Evolutionary conservation across 2,888 invertebrate genomes (phyloP).

Genomic region (Argyresthia goedartella): DNA sequence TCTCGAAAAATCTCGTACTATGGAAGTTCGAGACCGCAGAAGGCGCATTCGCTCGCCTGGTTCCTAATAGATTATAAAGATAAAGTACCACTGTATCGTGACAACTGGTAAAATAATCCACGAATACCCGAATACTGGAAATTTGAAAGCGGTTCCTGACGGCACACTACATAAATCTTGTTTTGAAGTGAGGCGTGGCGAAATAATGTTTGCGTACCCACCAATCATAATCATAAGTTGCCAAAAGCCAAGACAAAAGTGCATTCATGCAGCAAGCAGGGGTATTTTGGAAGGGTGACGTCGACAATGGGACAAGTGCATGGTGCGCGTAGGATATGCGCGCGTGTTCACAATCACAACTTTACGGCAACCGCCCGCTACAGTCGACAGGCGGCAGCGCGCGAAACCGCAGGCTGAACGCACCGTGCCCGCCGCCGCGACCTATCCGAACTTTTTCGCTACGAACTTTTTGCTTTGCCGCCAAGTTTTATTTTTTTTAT

Average conservation of each 20-base stretch:
- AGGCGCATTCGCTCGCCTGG: too few species aligned
- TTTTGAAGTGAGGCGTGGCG: too few species aligned
- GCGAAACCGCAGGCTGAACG: slow-evolving; percentile 34
- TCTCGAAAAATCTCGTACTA: too few species aligned
- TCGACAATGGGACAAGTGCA: slow-evolving; percentile 21
- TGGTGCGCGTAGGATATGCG: slow-evolving; percentile 55
- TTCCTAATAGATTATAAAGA: too few species aligned
- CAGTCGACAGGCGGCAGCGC: slow-evolving; percentile 33
- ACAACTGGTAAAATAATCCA: too few species aligned
- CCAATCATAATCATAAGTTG: too few species aligned
- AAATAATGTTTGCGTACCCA: too few species aligned
- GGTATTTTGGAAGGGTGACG: background rate
- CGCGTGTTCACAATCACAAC: slow-evolving; percentile 21
- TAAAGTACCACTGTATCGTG: too few species aligned
- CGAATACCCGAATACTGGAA: too few species aligned
- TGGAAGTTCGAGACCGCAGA: too few species aligned
- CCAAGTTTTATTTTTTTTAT: slow-evolving; percentile 29
- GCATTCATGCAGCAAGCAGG: background rate
- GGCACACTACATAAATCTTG: too few species aligned
- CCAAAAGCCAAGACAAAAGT: background rate
- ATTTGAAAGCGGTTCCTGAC: too few species aligned
- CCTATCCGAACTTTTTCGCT: slow-evolving; percentile 53
- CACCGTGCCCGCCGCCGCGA: slow-evolving; percentile 20
- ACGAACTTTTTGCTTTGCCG: slow-evolving; percentile 36
- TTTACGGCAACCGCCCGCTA: slow-evolving; percentile 20